These are phyloP conservation scores for Paratrypauchen microcephalus DNA, from an alignment of 2,797 vertebrate species.

Conservation along the genomic window DNA sequence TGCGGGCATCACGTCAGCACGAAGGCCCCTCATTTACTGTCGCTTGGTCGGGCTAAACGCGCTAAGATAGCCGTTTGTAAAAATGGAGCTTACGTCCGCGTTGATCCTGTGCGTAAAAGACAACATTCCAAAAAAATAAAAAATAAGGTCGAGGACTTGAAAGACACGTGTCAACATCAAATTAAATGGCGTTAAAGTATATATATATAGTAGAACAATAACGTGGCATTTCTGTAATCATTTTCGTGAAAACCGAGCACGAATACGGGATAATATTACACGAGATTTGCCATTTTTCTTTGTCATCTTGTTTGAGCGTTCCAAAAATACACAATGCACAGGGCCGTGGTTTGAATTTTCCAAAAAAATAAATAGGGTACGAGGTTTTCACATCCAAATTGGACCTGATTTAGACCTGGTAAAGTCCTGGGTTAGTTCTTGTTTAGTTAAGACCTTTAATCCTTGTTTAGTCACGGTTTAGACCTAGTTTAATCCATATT, in stretches of 20 bases:
- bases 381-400: neutral
- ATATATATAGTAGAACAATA: neutral
- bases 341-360: neutral
- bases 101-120: slow-evolving; percentile 17
- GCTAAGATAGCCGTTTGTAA: neutral
- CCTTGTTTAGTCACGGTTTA: neutral
- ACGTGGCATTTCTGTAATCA: neutral
- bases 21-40: neutral
- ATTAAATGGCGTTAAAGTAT: neutral
- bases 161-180: slow-evolving; percentile 59
- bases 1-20: neutral
- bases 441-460: neutral
- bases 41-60: accelerated
- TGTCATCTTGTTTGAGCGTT: slow-evolving; percentile 7
- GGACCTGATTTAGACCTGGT: slow-evolving; percentile 32
- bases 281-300: neutral
- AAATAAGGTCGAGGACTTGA: slow-evolving; percentile 48
- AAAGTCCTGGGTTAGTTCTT: neutral
- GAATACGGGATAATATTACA: neutral
- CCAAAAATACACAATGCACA: neutral
- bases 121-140: slow-evolving; percentile 23
- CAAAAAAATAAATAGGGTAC: neutral
- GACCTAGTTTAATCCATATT: neutral
- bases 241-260: neutral
- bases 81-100: slow-evolving; percentile 5